Conservation (phyloP, 2,113 vertebrate genomes). For the Sinocyclocheilus grahami region DNA sequence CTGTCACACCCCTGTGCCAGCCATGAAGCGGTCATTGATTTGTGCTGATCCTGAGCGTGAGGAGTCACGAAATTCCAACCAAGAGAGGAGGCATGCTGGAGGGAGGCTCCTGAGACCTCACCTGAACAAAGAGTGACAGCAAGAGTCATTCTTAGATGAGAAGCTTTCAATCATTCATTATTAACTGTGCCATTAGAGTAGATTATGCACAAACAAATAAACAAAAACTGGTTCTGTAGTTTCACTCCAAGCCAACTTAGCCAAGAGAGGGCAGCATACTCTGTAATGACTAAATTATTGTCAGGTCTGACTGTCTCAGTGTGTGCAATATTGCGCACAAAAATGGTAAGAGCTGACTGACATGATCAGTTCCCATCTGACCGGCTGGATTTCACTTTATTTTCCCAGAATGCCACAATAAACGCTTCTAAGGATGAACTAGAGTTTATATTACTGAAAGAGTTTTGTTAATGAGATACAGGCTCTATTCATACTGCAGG, state of each 20-base stretch:
- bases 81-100: conserved; percentile 59
- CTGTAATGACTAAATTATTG: background rate
- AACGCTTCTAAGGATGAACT: background rate
- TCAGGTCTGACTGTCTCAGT: too few relatives aligned
- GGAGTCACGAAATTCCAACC: conserved; percentile 71
- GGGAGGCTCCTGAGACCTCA: conserved; percentile 71
- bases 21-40: conserved; percentile 54
- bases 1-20: conserved; percentile 42
- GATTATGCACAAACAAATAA: background rate
- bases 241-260: background rate
- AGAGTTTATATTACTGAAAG: background rate
- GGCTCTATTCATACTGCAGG: background rate
- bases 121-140: conserved; percentile 67
- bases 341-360: background rate
- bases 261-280: background rate
- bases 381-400: background rate
- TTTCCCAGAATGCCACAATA: background rate
- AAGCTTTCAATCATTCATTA: background rate
- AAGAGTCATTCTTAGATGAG: background rate
- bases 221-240: background rate
- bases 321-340: too few relatives aligned
- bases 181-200: background rate
- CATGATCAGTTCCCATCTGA: background rate
- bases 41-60: conserved; percentile 50
- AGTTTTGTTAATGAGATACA: background rate